These are phyloP conservation scores for Toxotes jaculatrix DNA, from an alignment of 2,113 vertebrate species.

Conservation along the genomic window DNA sequence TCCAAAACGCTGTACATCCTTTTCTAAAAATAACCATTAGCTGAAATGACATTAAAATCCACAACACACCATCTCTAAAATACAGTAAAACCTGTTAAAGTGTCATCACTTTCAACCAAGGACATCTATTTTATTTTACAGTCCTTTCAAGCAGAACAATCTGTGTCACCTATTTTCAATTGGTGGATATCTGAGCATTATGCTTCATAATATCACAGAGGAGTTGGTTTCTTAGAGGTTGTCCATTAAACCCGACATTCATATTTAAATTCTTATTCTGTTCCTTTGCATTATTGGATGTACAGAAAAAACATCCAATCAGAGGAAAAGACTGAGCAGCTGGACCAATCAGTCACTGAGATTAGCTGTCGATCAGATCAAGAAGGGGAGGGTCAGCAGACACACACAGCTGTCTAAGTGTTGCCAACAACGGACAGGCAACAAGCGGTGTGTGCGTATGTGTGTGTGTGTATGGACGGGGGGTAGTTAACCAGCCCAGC, in stretches of 20 bases:
- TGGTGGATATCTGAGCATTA: not conserved
- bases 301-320: conserved; percentile 52
- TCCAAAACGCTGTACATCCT: conserved; percentile 2
- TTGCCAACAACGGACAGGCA: conserved; percentile 67
- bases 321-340: conserved; percentile 39
- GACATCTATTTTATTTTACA: not conserved
- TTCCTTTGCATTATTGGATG: conserved; percentile 40
- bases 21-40: conserved; percentile 14
- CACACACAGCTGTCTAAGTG: conserved; percentile 78
- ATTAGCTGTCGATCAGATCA: conserved; percentile 60
- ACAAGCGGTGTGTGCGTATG: conserved; percentile 34
- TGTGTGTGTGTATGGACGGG: conserved; percentile 19
- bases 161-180: not conserved
- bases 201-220: not conserved
- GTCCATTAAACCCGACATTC: conserved; percentile 52
- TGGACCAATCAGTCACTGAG: conserved; percentile 69
- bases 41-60: not conserved
- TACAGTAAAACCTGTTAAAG: not conserved
- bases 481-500: conserved; percentile 41
- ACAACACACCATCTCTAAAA: conserved; percentile 5
- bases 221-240: conserved; percentile 17
- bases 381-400: conserved; percentile 61
- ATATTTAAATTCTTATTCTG: conserved; percentile 61
- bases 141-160: not conserved
- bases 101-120: not conserved